A percentile compares a stretch with the other conserved stretches of the same genome.
phyloP scores from a whole-genome alignment of 92 coral and sea anemone species.

The Pocillopora meandrina region DNA sequence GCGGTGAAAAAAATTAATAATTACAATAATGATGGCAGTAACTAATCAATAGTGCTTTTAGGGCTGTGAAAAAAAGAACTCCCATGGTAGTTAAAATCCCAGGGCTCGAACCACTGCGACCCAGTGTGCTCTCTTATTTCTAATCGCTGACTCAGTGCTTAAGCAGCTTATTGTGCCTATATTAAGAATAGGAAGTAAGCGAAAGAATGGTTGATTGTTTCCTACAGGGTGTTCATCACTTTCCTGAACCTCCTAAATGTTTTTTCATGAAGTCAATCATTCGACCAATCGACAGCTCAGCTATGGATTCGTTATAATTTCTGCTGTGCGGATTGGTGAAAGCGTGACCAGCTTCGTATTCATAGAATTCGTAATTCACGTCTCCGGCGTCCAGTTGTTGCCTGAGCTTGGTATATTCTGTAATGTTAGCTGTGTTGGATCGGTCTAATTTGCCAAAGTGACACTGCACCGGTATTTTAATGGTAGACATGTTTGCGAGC shows the following conservation, averaged over 20 bases:
- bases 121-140: too few species aligned
- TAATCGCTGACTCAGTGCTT: too few species aligned
- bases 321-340: constrained; percentile 78
- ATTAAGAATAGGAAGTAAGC: background rate
- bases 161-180: too few species aligned
- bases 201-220: background rate
- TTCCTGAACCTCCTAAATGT: constrained; percentile 41
- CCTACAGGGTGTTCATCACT: background rate
- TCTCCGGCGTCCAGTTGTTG: constrained; percentile 75
- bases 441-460: constrained; percentile 84
- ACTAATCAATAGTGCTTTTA: too few species aligned
- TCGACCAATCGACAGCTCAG: constrained; percentile 69
- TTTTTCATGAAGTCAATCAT: constrained; percentile 90
- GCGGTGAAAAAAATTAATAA: too few species aligned
- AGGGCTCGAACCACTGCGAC: too few species aligned
- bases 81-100: too few species aligned
- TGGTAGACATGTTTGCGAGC: constrained; percentile 77
- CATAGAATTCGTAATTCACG: constrained; percentile 65
- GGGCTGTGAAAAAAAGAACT: too few species aligned
- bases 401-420: constrained; percentile 61
- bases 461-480: constrained; percentile 89
- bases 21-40: too few species aligned
- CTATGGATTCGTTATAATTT: constrained; percentile 62
- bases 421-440: constrained; percentile 68
- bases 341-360: constrained; percentile 84